phyloP scores from a whole-genome alignment of 53 echinoderm and acorn worm genomes.

The Echinarachnius parma region DNA sequence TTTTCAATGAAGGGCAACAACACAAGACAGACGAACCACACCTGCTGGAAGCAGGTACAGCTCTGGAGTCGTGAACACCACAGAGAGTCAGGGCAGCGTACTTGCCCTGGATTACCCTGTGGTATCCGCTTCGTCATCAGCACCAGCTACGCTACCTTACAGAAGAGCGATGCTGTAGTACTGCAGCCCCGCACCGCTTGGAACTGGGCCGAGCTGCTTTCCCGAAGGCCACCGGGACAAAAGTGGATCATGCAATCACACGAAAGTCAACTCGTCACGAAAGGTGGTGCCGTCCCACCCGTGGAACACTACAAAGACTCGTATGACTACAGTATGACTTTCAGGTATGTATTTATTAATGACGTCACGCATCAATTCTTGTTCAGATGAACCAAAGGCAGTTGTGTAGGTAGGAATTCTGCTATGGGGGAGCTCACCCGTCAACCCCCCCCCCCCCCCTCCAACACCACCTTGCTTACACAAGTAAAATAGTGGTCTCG shows the following conservation, averaged over 20 bases:
- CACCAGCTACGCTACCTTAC: neutral
- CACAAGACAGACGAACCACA: neutral
- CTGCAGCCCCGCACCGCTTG: conserved; percentile 19
- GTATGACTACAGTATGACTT: conserved; percentile 45
- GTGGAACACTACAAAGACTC: conserved; percentile 11
- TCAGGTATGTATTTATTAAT: too few relatives aligned
- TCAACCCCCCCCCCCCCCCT: too few relatives aligned
- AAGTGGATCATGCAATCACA: conserved; percentile 45
- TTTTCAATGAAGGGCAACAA: too few relatives aligned
- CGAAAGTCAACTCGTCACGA: conserved; percentile 28
- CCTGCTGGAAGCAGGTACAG: conserved; percentile 21
- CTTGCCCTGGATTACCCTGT: conserved; percentile 27
- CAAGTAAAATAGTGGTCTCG: too few relatives aligned
- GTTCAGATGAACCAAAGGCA: too few relatives aligned
- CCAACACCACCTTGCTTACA: too few relatives aligned
- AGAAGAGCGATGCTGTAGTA: conserved; percentile 32
- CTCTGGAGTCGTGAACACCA: conserved; percentile 1
- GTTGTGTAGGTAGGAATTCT: too few relatives aligned
- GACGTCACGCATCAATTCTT: too few relatives aligned
- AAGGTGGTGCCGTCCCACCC: conserved; percentile 2
- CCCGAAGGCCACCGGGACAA: conserved; percentile 10
- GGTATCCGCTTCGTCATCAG: conserved; percentile 8
- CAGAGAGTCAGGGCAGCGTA: conserved; percentile 7
- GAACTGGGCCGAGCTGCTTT: conserved; percentile 33
- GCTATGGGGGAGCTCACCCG: too few relatives aligned